A percentile compares a stretch with the other conserved stretches of the same genome.
phyloP scores from a whole-genome alignment of 2,113 vertebrate genomes.

The Etia nguti region DNA sequence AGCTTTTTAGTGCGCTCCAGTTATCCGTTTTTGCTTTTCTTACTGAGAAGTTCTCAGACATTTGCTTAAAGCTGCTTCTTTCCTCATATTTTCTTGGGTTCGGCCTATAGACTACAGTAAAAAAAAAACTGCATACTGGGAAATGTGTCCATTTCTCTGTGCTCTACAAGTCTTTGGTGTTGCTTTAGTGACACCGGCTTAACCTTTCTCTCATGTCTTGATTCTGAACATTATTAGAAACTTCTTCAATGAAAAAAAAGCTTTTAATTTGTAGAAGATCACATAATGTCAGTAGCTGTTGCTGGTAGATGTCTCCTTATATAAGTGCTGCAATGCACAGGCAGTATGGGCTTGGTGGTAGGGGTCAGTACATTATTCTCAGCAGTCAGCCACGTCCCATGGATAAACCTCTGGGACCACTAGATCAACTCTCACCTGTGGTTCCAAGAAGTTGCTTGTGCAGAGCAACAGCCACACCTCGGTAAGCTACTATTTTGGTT shows the following conservation, averaged over 20 bases:
- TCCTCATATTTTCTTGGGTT: neutral
- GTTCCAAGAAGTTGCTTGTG: neutral
- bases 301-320: neutral
- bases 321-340: neutral
- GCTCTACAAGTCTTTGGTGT: neutral
- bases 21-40: neutral
- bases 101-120: neutral
- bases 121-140: rapidly evolving
- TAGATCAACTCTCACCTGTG: neutral
- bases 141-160: neutral
- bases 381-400: neutral
- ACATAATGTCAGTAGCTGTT: neutral
- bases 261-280: neutral
- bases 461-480: neutral
- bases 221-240: neutral
- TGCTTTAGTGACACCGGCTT: neutral
- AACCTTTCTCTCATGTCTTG: neutral
- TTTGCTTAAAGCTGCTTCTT: neutral
- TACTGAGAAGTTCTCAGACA: neutral
- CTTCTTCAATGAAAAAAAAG: neutral
- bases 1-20: neutral
- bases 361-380: no score
- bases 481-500: neutral
- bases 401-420: rapidly evolving
- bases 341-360: rapidly evolving